These are phyloP conservation scores for Phalacrocorax pelagicus DNA, from an alignment of 2,113 vertebrate genomes.

Conservation along the genomic window DNA sequence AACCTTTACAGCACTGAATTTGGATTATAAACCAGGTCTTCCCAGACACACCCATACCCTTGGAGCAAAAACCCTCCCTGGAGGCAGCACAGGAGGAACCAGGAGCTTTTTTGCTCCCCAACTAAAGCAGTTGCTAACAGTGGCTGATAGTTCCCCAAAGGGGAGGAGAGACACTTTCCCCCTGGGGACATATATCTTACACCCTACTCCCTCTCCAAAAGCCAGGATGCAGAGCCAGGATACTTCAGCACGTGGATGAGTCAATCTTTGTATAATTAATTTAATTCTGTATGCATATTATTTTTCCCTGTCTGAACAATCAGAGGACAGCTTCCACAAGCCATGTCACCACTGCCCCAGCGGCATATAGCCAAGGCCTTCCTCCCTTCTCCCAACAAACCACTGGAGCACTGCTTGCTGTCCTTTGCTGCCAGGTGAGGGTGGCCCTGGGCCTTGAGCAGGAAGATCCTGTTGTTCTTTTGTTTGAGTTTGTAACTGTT, in stretches of 20 bases:
- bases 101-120: not conserved
- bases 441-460: not conserved
- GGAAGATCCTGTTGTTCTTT: slow-evolving; percentile 44
- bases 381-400: not conserved
- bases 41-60: not conserved
- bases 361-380: not conserved
- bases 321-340: not conserved
- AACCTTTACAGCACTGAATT: not conserved
- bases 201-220: not conserved
- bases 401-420: not conserved
- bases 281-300: not conserved
- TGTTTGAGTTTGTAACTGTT: slow-evolving; percentile 55
- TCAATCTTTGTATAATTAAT: not conserved
- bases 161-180: not conserved
- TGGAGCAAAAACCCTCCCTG: not conserved
- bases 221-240: not conserved
- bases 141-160: not conserved
- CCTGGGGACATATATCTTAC: not conserved
- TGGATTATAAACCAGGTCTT: not conserved
- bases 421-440: not conserved
- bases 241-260: not conserved
- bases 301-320: not conserved
- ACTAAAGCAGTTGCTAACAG: not conserved
- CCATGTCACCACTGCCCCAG: not conserved
- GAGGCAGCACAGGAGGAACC: not conserved